Evolutionary conservation across 2,113 vertebrate species (phyloP), one percentile per base, ranked within the genome.

Genomic region (Oryzias melastigma): DNA sequence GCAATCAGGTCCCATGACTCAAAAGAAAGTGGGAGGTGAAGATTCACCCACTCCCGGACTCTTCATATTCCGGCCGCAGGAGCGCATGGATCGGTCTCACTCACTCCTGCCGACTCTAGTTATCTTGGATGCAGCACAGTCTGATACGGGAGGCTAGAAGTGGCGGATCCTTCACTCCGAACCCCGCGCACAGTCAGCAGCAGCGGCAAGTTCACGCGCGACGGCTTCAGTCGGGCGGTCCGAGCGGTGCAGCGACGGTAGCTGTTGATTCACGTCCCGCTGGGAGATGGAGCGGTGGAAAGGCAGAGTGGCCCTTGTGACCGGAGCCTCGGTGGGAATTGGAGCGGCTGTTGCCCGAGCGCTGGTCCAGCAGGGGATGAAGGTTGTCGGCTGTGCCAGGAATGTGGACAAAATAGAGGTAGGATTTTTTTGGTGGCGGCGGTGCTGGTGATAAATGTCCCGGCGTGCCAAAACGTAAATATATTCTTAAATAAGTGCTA

Each of bases 321-420:
- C 95, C 14, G 96, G 96, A 82, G 95, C 95, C 55, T 97, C 96
- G 16, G 93, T 92, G 80, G 96, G 96, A 58, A 96, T 98, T 57
- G 96, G 96, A 69, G 95, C 95, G 70, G 94, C 95, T 5, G 92
- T 96, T 64, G 93, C 94, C 52, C 91, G 95, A 88, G 93, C 93
- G 47, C 91, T 98, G 71, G 95, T 97, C 81, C 94, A 95, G 75
- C 93, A 93, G 46, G 95, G 96, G 77, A 93, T 98, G 93, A 92
- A 92, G 87, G 96, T 95, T 58, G 95, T 96, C 80, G 95, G 95
- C 50, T 97, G 96, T 54, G 95, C 94, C 61, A 91, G 95, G 82
- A 95, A 86, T 63, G 95, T 97, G 62, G 91, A 96, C 83, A 97
- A 94, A 87, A 95, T 98, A 71, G 95, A 97, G 94, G 96, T 97